Evolutionary conservation across 2,888 invertebrate genomes (phyloP).

Genomic region (Chrysodeixis includens): DNA sequence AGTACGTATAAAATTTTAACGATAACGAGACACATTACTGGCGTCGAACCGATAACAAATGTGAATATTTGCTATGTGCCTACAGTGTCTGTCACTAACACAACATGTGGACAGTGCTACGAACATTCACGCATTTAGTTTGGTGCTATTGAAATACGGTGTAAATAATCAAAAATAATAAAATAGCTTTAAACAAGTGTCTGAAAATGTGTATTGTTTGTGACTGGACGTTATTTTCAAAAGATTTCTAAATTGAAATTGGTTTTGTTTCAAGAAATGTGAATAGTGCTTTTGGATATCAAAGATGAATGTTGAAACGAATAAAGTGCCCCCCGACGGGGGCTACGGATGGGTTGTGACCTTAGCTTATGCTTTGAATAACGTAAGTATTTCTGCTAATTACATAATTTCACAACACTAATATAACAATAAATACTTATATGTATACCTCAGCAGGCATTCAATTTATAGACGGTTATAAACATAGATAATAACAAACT

Average conservation of each 20-base stretch:
- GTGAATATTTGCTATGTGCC: constrained; percentile 53
- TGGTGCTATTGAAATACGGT: constrained; percentile 39
- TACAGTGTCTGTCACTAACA: constrained; percentile 46
- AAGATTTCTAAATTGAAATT: constrained; percentile 40
- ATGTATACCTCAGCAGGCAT: too few relatives aligned
- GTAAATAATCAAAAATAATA: constrained; percentile 54
- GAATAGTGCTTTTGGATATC: constrained; percentile 56
- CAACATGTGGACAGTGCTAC: constrained; percentile 43
- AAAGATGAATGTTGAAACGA: constrained; percentile 69
- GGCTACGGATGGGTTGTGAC: constrained; percentile 92
- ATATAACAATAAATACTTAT: neutral
- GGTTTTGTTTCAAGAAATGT: constrained; percentile 58
- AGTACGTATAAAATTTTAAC: constrained; percentile 62
- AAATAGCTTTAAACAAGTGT: constrained; percentile 21
- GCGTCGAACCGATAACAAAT: constrained; percentile 78
- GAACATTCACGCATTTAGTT: constrained; percentile 48
- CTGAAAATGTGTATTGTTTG: constrained; percentile 56
- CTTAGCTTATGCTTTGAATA: constrained; percentile 89
- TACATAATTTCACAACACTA: neutral
- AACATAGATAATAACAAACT: neutral
- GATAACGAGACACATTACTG: constrained; percentile 74
- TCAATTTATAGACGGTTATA: neutral
- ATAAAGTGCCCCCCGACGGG: constrained; percentile 90
- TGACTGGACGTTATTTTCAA: constrained; percentile 42
- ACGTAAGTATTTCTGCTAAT: constrained; percentile 85